These are phyloP conservation scores for Charanyca ferruginea DNA, from an alignment of 2,888 invertebrate genomes.

Conservation along the genomic window DNA sequence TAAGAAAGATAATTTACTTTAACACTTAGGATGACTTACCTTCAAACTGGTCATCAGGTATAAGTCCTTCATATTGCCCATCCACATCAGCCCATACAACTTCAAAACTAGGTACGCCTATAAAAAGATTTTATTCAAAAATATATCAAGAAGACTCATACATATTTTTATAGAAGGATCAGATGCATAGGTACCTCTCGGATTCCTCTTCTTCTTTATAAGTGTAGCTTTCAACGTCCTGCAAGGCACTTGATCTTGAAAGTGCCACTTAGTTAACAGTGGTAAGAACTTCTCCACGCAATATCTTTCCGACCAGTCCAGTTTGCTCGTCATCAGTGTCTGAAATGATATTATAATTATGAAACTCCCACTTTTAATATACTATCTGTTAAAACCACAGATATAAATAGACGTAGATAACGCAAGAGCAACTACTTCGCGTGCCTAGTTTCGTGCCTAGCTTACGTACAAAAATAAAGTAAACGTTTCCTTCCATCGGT, in stretches of 20 bases:
- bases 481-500: too few relatives aligned
- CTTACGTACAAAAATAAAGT: too few relatives aligned
- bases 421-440: too few relatives aligned
- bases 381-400: too few relatives aligned
- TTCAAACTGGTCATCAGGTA: conserved; percentile 91
- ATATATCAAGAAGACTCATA: background rate
- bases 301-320: conserved; percentile 95
- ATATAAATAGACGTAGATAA: too few relatives aligned
- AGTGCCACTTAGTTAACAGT: conserved; percentile 94
- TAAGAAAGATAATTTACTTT: background rate
- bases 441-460: too few relatives aligned
- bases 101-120: conserved; percentile 93
- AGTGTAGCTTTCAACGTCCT: conserved; percentile 78
- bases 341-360: conserved; percentile 69
- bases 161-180: background rate
- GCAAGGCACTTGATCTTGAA: conserved; percentile 83
- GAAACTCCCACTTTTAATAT: background rate
- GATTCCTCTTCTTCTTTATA: conserved; percentile 87
- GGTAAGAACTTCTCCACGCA: conserved; percentile 95
- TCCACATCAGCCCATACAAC: conserved; percentile 93
- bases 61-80: conserved; percentile 90
- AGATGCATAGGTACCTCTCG: conserved; percentile 84
- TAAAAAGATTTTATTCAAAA: conserved; percentile 43
- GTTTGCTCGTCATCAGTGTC: conserved; percentile 92
- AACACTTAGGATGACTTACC: conserved; percentile 70